Conservation (phyloP, 2,888 invertebrate species). For the Amiota minor region DNA sequence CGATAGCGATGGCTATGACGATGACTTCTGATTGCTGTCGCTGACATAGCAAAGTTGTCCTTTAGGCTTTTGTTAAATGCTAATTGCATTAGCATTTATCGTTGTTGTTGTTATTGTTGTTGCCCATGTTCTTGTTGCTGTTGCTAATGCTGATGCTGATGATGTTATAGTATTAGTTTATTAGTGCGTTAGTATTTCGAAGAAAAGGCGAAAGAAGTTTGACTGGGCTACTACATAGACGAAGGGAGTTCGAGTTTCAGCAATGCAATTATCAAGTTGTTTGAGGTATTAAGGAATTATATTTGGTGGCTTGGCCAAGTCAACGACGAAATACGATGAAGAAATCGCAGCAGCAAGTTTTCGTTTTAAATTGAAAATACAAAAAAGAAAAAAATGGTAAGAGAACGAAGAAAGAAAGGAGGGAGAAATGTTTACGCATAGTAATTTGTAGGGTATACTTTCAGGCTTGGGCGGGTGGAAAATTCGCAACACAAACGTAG, state of each 20-base stretch:
- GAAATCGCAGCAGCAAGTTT: too few species aligned
- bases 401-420: background rate
- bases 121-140: too few species aligned
- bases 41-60: conserved; percentile 14
- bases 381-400: background rate
- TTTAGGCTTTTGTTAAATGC: conserved; percentile 23
- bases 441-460: conserved; percentile 2
- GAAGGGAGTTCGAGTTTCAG: background rate
- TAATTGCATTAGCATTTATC: conserved; percentile 25
- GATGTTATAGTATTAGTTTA: background rate
- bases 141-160: too few species aligned
- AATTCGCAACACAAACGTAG: background rate
- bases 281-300: conserved; percentile 26
- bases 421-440: background rate
- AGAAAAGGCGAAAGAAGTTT: background rate
- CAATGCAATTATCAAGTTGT: conserved; percentile 20
- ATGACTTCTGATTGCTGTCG: background rate
- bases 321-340: too few species aligned
- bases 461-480: background rate
- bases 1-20: background rate
- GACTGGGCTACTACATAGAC: background rate
- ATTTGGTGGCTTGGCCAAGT: background rate
- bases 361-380: too few species aligned
- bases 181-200: background rate
- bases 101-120: background rate